Evolutionary conservation across 2,888 invertebrate genomes (phyloP).

Genomic region (Tetranychus piercei): DNA sequence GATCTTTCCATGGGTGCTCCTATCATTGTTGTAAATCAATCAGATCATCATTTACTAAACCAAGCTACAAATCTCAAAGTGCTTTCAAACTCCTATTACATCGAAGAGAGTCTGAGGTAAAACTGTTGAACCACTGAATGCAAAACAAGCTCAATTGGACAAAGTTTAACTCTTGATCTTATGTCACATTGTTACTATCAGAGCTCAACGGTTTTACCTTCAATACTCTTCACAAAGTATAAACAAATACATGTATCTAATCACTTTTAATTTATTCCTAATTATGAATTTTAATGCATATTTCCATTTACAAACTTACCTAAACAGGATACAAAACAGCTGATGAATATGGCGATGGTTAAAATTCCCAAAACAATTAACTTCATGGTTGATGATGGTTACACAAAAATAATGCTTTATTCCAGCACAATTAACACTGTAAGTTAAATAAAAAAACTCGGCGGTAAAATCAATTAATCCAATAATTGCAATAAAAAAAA

Average conservation of each 20-base stretch:
- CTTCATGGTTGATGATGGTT: background rate
- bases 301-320: background rate
- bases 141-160: too few relatives aligned
- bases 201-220: too few relatives aligned
- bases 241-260: background rate
- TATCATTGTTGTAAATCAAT: background rate
- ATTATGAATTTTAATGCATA: background rate
- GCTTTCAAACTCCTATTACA: too few relatives aligned
- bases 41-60: background rate
- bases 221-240: background rate
- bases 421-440: too few relatives aligned
- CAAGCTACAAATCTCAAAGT: too few relatives aligned
- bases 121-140: too few relatives aligned
- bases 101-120: too few relatives aligned
- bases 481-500: too few relatives aligned
- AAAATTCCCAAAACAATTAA: background rate
- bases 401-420: background rate
- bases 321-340: background rate
- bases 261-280: background rate
- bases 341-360: background rate
- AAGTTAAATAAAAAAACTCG: too few relatives aligned
- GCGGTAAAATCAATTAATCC: too few relatives aligned
- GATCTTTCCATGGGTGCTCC: background rate
- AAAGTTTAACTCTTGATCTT: too few relatives aligned
- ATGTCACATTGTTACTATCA: too few relatives aligned